phyloP scores from a whole-genome alignment of 92 coral and sea anemone genomes.

The Galaxea fascicularis region DNA sequence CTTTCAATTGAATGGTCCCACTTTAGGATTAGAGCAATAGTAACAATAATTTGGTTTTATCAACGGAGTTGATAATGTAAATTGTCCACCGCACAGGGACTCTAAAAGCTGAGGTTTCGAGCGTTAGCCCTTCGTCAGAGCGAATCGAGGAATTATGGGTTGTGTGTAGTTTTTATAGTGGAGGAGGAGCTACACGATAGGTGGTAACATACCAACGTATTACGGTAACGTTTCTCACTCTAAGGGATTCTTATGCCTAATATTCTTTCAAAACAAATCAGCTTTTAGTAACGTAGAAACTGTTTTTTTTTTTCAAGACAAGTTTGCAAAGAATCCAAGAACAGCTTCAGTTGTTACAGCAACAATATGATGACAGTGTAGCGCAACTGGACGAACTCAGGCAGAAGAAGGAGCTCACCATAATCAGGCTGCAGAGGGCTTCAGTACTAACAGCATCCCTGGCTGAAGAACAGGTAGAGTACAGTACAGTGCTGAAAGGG shows the following conservation, averaged over 20 bases:
- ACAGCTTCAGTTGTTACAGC: slow-evolving; percentile 83
- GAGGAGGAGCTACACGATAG: too few species aligned
- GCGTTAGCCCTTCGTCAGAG: too few species aligned
- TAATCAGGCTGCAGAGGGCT: slow-evolving; percentile 87
- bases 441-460: slow-evolving; percentile 86
- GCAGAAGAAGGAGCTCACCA: slow-evolving; percentile 87
- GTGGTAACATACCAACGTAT: too few species aligned
- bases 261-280: too few species aligned
- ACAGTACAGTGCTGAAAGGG: neutral
- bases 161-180: too few species aligned
- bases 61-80: too few species aligned
- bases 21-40: neutral
- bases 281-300: neutral
- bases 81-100: too few species aligned
- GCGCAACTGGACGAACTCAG: slow-evolving; percentile 82
- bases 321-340: slow-evolving; percentile 89
- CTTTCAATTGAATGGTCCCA: neutral
- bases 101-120: too few species aligned
- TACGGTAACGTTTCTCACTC: too few species aligned
- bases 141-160: too few species aligned
- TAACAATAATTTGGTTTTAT: too few species aligned
- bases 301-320: slow-evolving; percentile 9
- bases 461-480: slow-evolving; percentile 86
- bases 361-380: slow-evolving; percentile 92
- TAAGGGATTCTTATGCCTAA: too few species aligned